Conservation (phyloP, 2,797 vertebrate species). For the Lemur catta region DNA sequence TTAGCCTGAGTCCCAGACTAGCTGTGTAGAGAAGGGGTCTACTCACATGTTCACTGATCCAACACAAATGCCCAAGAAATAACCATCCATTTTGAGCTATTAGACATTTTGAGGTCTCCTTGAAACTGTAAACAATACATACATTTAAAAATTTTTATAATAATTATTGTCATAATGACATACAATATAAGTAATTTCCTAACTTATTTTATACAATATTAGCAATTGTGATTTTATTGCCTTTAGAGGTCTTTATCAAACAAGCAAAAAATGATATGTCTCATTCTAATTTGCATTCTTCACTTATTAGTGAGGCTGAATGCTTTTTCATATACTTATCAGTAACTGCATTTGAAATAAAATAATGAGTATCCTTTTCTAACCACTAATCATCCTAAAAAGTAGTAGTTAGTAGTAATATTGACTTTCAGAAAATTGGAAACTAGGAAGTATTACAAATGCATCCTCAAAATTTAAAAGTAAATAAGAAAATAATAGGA, state of each 20-base stretch:
- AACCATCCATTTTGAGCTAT: neutral
- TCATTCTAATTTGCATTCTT: neutral
- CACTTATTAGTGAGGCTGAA: neutral
- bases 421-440: neutral
- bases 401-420: neutral
- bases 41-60: neutral
- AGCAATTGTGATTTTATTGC: neutral
- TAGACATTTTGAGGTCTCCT: neutral
- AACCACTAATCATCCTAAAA: neutral
- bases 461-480: neutral
- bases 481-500: neutral
- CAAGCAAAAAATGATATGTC: neutral
- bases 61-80: neutral
- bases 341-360: neutral
- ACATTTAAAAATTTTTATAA: neutral
- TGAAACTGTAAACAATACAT: neutral
- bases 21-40: neutral
- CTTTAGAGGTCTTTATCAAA: neutral
- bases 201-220: neutral
- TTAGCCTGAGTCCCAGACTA: neutral
- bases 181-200: neutral
- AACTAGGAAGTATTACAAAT: neutral
- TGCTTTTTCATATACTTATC: neutral
- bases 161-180: neutral
- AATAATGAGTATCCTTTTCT: neutral